Base-by-base conservation (phyloP, 1,140 invertebrate genomes). In the Dendrolimus punctatus region DNA sequence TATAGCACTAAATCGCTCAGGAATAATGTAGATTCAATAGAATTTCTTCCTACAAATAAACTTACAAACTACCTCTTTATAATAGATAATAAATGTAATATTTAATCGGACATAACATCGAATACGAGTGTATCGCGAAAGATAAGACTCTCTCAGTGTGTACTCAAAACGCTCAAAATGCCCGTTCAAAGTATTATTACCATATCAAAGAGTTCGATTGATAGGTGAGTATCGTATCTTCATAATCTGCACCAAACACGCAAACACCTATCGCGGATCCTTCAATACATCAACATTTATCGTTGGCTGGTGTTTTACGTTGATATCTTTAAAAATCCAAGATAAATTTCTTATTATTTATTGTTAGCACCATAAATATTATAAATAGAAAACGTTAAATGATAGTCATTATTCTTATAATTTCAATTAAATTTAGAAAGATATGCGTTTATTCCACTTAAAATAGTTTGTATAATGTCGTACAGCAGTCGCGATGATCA, bases 251-350 rank as follows among this genome's bases (percentile, higher is more conserved):
- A 50, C 49, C 4, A 44, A 49, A 51, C 48, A 64, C 45, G 46
- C 8, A 53, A 50, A 59, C 40, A 46, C 46, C 8, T 58, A 64
- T 54, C 57, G 45, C 52, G 39, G 8, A 40, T 53, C 43, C 56
- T 60, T 70, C 62, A 68, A 73, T 73, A 70, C 55, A 67, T 71
- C 70, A 75, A 58, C 57, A 39, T 41, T 74, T 68, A 77, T 77
- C 72, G 54, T 10, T 51, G 46, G 59, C 49, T 61, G 64, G 60
- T 64, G 69, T 68, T 52, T 58, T 43, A 2, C 23, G 36, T 46
- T 54, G 66, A 74, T 73, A 73, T 61, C 44, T 23, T 23, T 23
- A 23, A 23, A 40, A 42, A 55, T 45, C 61, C 8, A 42, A 56
- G 48, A 58, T 58, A 49, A 51, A 46, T 50, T 55, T 57, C 55